These are phyloP conservation scores for Nephrotoma appendiculata DNA, from an alignment of 2,888 invertebrate species.

Conservation along the genomic window DNA sequence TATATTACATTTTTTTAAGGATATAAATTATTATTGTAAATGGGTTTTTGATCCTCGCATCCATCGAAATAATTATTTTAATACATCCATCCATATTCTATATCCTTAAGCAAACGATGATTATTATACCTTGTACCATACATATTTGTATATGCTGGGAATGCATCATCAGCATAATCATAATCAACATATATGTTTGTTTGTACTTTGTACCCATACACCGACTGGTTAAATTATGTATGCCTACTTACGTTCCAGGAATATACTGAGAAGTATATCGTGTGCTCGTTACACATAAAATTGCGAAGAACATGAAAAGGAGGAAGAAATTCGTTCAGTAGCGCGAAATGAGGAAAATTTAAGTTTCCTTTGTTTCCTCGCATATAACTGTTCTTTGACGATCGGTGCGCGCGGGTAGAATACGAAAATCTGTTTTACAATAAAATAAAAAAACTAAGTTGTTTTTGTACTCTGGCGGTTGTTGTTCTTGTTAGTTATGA, in stretches of 20 bases:
- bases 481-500: neutral
- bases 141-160: neutral
- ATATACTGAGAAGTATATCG: no score
- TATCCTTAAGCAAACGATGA: neutral
- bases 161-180: neutral
- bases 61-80: neutral
- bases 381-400: neutral
- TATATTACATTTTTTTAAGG: neutral
- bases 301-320: neutral
- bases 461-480: neutral
- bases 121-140: neutral
- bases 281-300: neutral
- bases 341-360: neutral
- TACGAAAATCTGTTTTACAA: neutral
- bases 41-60: neutral
- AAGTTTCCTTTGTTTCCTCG: neutral
- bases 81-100: neutral
- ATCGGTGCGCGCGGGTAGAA: neutral
- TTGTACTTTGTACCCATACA: no score
- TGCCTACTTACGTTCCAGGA: no score
- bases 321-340: neutral
- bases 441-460: neutral
- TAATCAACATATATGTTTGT: no score
- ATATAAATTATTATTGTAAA: neutral
- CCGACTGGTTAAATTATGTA: no score